Evolutionary conservation across 2,888 invertebrate genomes (phyloP).

Genomic region (Chrysolina oricalcia): DNA sequence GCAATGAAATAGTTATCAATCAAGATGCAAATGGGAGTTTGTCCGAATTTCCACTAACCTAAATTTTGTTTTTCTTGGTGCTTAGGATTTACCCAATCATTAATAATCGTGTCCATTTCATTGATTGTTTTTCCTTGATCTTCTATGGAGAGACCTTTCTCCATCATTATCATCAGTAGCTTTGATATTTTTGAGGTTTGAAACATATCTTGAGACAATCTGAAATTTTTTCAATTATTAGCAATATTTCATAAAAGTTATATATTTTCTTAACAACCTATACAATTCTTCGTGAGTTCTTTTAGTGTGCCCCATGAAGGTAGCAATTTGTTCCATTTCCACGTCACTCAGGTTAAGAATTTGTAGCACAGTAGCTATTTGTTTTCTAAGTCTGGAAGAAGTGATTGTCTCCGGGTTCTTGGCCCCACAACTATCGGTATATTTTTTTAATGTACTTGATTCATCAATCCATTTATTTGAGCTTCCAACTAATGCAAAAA

Average conservation of each 20-base stretch:
- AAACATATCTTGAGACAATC: background rate
- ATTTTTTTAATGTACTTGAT: background rate
- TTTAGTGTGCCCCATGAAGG: slow-evolving; percentile 14
- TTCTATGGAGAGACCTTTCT: too few species aligned
- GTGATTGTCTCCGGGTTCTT: background rate
- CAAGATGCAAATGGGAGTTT: too few species aligned
- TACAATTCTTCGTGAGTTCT: slow-evolving; percentile 22
- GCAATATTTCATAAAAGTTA: too few species aligned
- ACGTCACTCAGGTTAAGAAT: background rate
- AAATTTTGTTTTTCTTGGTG: too few species aligned
- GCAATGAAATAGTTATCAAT: too few species aligned
- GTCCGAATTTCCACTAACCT: too few species aligned
- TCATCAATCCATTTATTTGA: background rate
- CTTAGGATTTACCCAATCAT: too few species aligned
- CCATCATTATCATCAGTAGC: too few species aligned
- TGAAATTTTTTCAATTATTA: too few species aligned
- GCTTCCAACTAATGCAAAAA: background rate
- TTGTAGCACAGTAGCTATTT: slow-evolving; percentile 1
- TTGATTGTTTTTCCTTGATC: too few species aligned
- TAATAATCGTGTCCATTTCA: too few species aligned
- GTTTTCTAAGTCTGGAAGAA: background rate
- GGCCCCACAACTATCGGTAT: background rate
- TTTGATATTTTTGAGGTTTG: background rate
- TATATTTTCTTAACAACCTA: too few species aligned
- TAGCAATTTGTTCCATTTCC: background rate